A percentile compares a stretch with the other conserved stretches of the same genome.
Evolutionary conservation across 2,113 vertebrate species (phyloP).

Genomic region (Upupa epops): DNA sequence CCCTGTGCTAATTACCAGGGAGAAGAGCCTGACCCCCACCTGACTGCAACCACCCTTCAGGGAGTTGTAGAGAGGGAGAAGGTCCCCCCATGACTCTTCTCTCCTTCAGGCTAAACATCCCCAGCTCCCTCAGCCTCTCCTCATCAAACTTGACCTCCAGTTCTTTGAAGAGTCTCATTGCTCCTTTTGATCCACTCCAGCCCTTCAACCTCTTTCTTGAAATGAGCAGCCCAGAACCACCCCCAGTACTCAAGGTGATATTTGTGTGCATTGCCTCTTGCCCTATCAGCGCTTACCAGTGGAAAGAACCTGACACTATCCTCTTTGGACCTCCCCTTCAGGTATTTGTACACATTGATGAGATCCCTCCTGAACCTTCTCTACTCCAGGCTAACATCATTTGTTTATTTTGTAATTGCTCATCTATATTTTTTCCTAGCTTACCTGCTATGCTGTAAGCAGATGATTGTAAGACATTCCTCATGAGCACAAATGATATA

Average conservation of each 20-base stretch:
- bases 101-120: no score
- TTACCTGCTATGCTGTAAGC: not conserved
- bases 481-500: not conserved
- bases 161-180: no score
- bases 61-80: no score
- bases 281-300: not conserved
- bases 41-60: no score
- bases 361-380: not conserved
- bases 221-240: no score
- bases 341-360: not conserved
- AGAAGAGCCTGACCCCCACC: no score
- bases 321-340: not conserved
- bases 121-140: no score
- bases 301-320: not conserved
- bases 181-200: no score
- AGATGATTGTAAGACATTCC: not conserved
- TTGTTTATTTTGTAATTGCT: not conserved
- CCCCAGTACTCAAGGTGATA: no score
- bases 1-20: no score
- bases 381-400: not conserved
- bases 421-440: not conserved
- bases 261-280: not conserved
- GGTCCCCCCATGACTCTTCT: no score
- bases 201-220: not conserved
- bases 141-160: no score